Evolutionary conservation across 2,113 vertebrate species (phyloP).

Genomic region (Meleagris gallopavo): DNA sequence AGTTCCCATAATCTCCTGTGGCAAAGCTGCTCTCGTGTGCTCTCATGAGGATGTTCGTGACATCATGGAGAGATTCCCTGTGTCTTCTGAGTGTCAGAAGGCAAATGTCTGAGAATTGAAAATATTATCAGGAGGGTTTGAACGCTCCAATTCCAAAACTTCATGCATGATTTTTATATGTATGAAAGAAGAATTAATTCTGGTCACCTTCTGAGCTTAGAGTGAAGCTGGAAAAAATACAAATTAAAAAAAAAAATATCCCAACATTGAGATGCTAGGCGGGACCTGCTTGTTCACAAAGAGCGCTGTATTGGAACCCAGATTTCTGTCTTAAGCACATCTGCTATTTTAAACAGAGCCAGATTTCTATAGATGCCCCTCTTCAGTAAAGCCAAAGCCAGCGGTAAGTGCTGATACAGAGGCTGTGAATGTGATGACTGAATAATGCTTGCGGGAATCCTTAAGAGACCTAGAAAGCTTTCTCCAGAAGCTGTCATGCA

Average conservation of each 20-base stretch:
- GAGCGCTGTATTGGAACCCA: not conserved
- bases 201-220: not conserved
- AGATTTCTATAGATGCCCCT: constrained; percentile 1
- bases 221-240: not conserved
- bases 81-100: not conserved
- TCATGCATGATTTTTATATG: not conserved
- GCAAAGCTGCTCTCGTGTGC: not conserved
- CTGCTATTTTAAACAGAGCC: constrained; percentile 40
- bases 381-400: constrained; percentile 33
- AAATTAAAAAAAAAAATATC: not conserved
- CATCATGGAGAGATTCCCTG: not conserved
- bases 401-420: constrained; percentile 51
- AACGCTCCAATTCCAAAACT: not conserved
- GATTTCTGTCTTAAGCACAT: not conserved
- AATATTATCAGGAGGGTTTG: not conserved
- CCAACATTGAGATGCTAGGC: not conserved
- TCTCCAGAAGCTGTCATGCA: constrained; percentile 39
- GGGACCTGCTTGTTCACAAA: not conserved
- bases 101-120: not conserved
- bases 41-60: not conserved
- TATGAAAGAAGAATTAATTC: not conserved
- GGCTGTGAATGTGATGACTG: constrained; percentile 52
- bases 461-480: constrained; percentile 52
- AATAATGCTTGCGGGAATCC: constrained; percentile 53
- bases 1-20: not conserved